phyloP scores from a whole-genome alignment of 2,113 vertebrate genomes.

The Platanista minor region DNA sequence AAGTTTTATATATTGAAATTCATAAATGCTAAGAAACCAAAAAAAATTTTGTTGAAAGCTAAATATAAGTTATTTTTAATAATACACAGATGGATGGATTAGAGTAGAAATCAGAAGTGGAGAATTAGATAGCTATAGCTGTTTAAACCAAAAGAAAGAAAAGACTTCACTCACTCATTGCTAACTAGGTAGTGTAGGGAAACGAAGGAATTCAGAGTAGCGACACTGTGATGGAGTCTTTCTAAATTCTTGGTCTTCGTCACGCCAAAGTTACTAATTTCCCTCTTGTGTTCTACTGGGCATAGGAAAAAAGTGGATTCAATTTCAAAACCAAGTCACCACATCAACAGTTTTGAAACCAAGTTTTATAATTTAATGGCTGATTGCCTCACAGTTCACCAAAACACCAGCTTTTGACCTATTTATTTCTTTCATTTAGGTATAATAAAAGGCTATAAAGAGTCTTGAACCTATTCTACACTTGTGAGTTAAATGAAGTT shows the following conservation, averaged over 20 bases:
- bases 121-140: not conserved
- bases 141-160: not conserved
- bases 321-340: conserved; percentile 52
- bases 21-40: not conserved
- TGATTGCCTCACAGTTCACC: conserved; percentile 36
- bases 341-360: conserved; percentile 44
- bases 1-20: conserved; percentile 6
- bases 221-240: not conserved
- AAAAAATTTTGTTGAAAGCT: not conserved
- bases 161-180: not conserved
- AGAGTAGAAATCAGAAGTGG: not conserved
- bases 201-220: not conserved
- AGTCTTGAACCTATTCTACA: not conserved
- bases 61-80: conserved; percentile 27
- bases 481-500: conserved; percentile 3
- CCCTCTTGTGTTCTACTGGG: conserved; percentile 5
- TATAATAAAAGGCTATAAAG: conserved; percentile 12
- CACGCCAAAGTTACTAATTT: conserved; percentile 12
- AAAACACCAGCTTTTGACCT: conserved; percentile 33
- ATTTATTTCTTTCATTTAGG: conserved; percentile 41
- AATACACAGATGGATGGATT: not conserved
- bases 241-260: conserved; percentile 29
- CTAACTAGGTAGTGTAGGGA: not conserved
- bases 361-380: conserved; percentile 56
- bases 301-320: not conserved